Evolutionary conservation across 2,113 vertebrate genomes (phyloP), one percentile per base, ranked within the genome.

Genomic region (Engraulis encrasicolus): DNA sequence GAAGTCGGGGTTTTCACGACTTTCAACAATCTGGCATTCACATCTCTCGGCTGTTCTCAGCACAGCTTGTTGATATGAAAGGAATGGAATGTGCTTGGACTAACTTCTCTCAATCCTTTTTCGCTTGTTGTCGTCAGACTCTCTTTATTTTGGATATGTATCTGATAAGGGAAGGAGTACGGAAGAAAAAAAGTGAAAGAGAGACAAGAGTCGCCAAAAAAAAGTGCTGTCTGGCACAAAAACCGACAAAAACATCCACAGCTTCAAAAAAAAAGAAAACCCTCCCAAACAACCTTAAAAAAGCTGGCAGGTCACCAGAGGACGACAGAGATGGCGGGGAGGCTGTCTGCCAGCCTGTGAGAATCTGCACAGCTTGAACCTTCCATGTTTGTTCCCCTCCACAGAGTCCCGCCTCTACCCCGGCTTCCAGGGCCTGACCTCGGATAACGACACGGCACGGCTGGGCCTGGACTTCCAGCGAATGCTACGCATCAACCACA

Each of bases 381-480:
- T n/a, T 12, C 66, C 66, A 14, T 31, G 66, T 20, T 7, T 82
- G 0, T 31, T 4, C 36, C 36, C 84, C n/a, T 34, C 84, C 66
- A 40, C 89, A 98, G 97, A 94, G 79, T 90, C 94, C 0, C 84
- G 90, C 9, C 81, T 85, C 0, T 95, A 92, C 80, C 95, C 96
- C 1, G 92, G 91, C 17, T 98, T 98, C 61, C 92, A 92, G 12
- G 96, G 97, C 9, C 85, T 96, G 27, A 86, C 89, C 0, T 95
- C 91, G 2, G 95, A 97, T 87, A 95, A 96, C 79, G 93, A 91
- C 88, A 94, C 95, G 0, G 87, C 87, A 1, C 91, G 93, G 1
- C 95, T 96, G 40, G 96, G 96, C 17, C 92, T 97, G 50, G 96
- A 95, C 92, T 97, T 97, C 84, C 97, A 98, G 93, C 92, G 85